Conservation (phyloP, 2,888 invertebrate genomes). For the Tenthredo amoena region DNA sequence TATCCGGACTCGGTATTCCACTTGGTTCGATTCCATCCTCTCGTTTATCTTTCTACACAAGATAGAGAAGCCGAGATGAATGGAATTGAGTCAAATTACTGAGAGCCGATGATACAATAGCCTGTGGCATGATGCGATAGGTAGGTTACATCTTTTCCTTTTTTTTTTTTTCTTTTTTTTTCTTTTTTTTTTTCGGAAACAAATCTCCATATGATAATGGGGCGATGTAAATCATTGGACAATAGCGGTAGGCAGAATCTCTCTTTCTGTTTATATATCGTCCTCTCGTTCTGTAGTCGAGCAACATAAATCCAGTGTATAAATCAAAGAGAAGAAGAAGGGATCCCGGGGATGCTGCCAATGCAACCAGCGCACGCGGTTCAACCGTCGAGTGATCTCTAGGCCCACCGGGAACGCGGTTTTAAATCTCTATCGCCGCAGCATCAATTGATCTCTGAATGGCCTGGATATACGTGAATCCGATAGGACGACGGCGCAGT, state of each 20-base stretch:
- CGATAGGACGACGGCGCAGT: background rate
- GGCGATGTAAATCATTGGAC: slow-evolving; percentile 67
- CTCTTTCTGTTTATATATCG: slow-evolving; percentile 55
- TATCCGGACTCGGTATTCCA: background rate
- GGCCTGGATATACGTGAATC: background rate
- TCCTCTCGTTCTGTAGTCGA: slow-evolving; percentile 50
- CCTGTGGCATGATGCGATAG: slow-evolving; percentile 4
- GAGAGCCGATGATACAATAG: slow-evolving; percentile 15
- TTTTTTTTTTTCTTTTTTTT: slow-evolving; percentile 29
- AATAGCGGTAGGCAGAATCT: slow-evolving; percentile 64
- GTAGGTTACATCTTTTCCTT: background rate
- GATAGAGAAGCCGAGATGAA: background rate
- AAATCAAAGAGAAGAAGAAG: slow-evolving; percentile 45
- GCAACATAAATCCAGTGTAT: slow-evolving; percentile 47
- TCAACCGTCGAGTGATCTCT: slow-evolving; percentile 26
- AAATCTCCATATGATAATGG: slow-evolving; percentile 67
- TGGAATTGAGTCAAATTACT: slow-evolving; percentile 36
- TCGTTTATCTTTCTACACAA: background rate
- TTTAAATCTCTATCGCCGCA: slow-evolving; percentile 16
- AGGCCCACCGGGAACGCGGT: slow-evolving; percentile 36
- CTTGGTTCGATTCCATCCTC: background rate
- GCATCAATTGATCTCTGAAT: slow-evolving; percentile 39
- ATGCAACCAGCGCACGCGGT: background rate
- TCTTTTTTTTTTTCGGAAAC: slow-evolving; percentile 55
- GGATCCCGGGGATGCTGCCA: slow-evolving; percentile 10